Percentiles rank a stretch among this genome's conserved stretches.
Evolutionary conservation across 2,888 invertebrate genomes (phyloP).

Genomic region (Leucania comma): DNA sequence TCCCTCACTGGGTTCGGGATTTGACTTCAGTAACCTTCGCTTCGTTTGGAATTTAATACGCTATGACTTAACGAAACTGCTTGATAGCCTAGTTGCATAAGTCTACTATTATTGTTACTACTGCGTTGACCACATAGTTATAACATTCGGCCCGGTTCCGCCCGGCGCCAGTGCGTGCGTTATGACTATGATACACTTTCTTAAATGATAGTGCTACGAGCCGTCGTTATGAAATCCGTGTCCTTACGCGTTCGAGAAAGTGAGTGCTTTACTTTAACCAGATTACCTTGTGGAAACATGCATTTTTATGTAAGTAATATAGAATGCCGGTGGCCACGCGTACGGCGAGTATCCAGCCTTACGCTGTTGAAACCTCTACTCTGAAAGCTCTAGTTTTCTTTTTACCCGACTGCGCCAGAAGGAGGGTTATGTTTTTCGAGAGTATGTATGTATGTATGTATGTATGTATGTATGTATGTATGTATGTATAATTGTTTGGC

Average conservation of each 20-base stretch:
- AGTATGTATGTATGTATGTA: too few relatives aligned
- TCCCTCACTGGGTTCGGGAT: too few relatives aligned
- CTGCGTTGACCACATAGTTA: not conserved
- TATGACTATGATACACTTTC: slow-evolving; percentile 16
- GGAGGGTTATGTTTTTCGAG: too few relatives aligned
- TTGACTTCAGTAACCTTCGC: too few relatives aligned
- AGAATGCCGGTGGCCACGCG: not conserved
- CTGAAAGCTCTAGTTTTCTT: too few relatives aligned
- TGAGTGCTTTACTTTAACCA: slow-evolving; percentile 22
- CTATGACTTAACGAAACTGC: not conserved
- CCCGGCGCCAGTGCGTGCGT: not conserved
- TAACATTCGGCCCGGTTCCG: not conserved
- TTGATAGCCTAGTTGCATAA: too few relatives aligned
- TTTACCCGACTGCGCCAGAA: too few relatives aligned
- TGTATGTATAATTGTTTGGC: too few relatives aligned
- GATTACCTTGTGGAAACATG: slow-evolving; percentile 13
- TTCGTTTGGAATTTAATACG: too few relatives aligned
- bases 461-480: too few relatives aligned
- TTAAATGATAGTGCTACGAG: not conserved
- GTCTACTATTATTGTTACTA: not conserved
- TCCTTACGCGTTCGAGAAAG: slow-evolving; percentile 10
- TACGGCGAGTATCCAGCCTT: too few relatives aligned
- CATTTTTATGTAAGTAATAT: slow-evolving; percentile 5
- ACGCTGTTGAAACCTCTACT: too few relatives aligned
- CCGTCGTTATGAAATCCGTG: not conserved